Base-by-base conservation (phyloP, 1,140 invertebrate genomes). In the Sweltsa coloradensis region DNA sequence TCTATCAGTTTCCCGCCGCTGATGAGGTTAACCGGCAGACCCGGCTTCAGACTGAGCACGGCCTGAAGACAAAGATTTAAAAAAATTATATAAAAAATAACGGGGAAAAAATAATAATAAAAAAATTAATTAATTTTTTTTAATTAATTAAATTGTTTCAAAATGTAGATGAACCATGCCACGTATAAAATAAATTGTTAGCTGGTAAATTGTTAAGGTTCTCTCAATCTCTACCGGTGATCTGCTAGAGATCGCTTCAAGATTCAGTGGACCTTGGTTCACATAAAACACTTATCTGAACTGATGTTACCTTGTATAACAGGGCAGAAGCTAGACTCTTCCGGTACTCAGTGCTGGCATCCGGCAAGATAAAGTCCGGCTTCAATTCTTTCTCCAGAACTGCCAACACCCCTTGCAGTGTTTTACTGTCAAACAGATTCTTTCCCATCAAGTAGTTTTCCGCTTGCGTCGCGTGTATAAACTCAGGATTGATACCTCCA, bases 271-370 rank as follows among this genome's bases (percentile, higher is more conserved):
- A 31, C n/a, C 9, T 31, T 9, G 9, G 29, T 31, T 11, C n/a
- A 14, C 9, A 11, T 9, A 11, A 31, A 31, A 31, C 9, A 11
- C 9, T 31, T 11, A 31, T 11, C n/a, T 31, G 29, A 31, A 14
- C 9, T n/a, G n/a, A n/a, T 55, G 34, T 55, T 65, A 82, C 80
- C 69, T 86, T 89, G 56, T 87, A 89, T 51, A 89, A 78, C 21
- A 89, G 58, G 42, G 73, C 71, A 36, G 75, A 68, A 2, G 82
- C 76, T 22, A 88, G 60, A 52, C 49, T 19, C 27, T 74, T 78
- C 16, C 85, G 68, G 50, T 78, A 85, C 26, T 73, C 65, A 0
- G 79, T 73, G 1, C 72, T 72, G 13, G 76, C 70, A 57, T 85
- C 75, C 0, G 77, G 77, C 3, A 77, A 66, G 14, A 71, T 59